Conservation (phyloP, 2,888 invertebrate species). For the Elysia crispata region DNA sequence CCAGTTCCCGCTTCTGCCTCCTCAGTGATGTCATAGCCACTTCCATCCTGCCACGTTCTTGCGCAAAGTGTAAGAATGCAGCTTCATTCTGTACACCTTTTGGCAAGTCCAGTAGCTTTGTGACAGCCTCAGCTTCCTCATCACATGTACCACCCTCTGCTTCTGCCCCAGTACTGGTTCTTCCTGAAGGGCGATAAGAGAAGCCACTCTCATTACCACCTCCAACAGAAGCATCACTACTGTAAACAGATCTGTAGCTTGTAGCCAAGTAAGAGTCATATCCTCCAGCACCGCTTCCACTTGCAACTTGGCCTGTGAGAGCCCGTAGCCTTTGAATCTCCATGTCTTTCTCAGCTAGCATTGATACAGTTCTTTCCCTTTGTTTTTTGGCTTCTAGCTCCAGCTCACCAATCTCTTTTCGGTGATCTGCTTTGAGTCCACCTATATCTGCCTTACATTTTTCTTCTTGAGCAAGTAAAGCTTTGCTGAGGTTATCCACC, state of each 20-base stretch:
- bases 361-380: constrained; percentile 86
- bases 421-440: constrained; percentile 80
- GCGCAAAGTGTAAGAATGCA: constrained; percentile 87
- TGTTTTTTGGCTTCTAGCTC: constrained; percentile 82
- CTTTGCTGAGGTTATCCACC: constrained; percentile 67
- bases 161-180: neutral
- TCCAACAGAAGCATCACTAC: no score
- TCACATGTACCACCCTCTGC: neutral
- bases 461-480: constrained; percentile 70
- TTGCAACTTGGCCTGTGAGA: constrained; percentile 53
- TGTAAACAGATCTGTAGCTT: no score
- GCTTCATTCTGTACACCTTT: constrained; percentile 64
- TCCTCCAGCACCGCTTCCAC: neutral
- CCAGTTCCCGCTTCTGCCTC: constrained; percentile 83
- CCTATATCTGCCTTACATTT: constrained; percentile 76
- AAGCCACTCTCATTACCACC: no score
- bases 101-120: constrained; percentile 59
- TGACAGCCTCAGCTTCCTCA: constrained; percentile 64
- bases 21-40: constrained; percentile 86
- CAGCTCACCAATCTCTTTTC: constrained; percentile 81
- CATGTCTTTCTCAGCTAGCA: constrained; percentile 88
- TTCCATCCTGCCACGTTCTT: constrained; percentile 88
- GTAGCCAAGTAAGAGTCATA: neutral
- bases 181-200: neutral
- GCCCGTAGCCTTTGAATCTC: constrained; percentile 77